Evolutionary conservation across 2,888 invertebrate genomes (phyloP), one percentile per base, ranked within the genome.

Genomic region (Hydropsyche betteni): DNA sequence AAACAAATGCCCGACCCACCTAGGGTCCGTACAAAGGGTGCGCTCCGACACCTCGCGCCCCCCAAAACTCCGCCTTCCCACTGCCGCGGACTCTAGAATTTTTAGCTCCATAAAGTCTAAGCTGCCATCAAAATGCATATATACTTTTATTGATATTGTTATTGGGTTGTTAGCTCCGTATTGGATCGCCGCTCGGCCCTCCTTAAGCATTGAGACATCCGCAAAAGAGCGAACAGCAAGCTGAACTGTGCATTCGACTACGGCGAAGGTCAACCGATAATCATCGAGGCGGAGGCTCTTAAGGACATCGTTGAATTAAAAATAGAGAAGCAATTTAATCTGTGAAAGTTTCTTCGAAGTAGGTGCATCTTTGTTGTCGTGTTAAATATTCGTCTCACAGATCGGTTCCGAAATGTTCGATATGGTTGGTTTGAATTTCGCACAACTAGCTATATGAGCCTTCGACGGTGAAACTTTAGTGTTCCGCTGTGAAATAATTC

Each of bases 101-200:
- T 69, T 69, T 74, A 69, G 69, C 75, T 44, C 52, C 69, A 75
- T 75, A 75, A 75, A 75, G 24, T 75, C 68, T 70, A 75, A 75
- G 69, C 58, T 75, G 24, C 69, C 75, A 75, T 75, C 75, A 69
- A 75, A 75, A 55, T 75, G 75, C 75, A 75, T 69, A 69, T 76
- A 61, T 74, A 55, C 76, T 74, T 76, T 76, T 76, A 76, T 76
- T 76, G 76, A 76, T 76, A 76, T 71, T 55, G 76, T 76, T 76
- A 76, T 76, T 68, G 74, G 68, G 14, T 69, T 69, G 61, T 74
- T 76, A 74, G 69, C 71, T 53, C 69, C 69, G 69, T 69, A 69
- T 69, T 69, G 69, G 69, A 69, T 69, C 68, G 38, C 38, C 16
- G n/a, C 38, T 44, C 68, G 24, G 68, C 12, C 10, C 61, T 61